A percentile compares a stretch with the other conserved stretches of the same genome.
phyloP scores from a whole-genome alignment of 2,113 vertebrate species.

The Austrofundulus limnaeus region DNA sequence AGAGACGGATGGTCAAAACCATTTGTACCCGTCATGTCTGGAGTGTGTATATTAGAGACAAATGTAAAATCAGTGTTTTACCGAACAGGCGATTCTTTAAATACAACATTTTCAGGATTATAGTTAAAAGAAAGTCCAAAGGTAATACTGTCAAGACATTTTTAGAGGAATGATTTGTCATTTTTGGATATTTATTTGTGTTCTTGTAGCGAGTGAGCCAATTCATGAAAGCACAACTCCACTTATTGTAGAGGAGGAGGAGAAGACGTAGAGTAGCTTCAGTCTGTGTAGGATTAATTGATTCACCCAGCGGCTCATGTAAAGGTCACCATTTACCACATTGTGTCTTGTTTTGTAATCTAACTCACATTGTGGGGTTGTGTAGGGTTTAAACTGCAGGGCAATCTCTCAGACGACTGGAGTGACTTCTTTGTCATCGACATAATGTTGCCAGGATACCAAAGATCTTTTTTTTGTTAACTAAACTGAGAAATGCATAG shows the following conservation, averaged over 20 bases:
- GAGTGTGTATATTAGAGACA: neutral
- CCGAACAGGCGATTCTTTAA: neutral
- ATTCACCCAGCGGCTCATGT: neutral
- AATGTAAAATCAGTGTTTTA: neutral
- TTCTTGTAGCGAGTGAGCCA: neutral
- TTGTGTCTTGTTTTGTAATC: neutral
- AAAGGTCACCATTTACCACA: constrained; percentile 1
- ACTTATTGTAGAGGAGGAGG: neutral
- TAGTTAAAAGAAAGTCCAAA: neutral
- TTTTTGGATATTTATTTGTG: neutral
- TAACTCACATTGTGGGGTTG: neutral
- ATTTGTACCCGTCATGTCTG: neutral
- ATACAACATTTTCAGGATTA: neutral
- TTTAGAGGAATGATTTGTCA: neutral
- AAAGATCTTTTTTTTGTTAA: neutral
- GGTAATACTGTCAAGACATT: neutral
- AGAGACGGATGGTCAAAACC: constrained; percentile 20
- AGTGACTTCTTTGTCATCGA: neutral
- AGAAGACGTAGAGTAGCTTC: neutral
- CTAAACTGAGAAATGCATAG: neutral
- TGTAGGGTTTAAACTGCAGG: too few relatives aligned
- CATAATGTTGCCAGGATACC: neutral
- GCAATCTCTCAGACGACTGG: neutral
- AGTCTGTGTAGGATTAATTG: neutral
- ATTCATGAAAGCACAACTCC: neutral